Evolutionary conservation across 2,888 invertebrate species (phyloP), one percentile per base, ranked within the genome.

Genomic region (Parasteatoda lunata): DNA sequence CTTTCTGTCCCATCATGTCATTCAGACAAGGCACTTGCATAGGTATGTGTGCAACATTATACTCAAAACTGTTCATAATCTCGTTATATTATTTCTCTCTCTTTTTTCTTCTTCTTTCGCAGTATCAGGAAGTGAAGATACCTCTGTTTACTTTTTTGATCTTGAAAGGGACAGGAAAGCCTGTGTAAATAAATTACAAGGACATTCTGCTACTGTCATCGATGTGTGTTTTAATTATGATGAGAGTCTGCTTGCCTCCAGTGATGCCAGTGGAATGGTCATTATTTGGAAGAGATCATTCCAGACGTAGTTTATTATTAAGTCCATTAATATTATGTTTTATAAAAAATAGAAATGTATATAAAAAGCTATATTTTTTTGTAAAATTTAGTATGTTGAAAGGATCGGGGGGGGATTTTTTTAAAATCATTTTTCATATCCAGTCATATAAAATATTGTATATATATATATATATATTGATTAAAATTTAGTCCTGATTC

Each of bases 141-240:
- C 95, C 82, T 94, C 94, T 91, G 95, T 96, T 69, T 95, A 95
- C 92, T 95, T 96, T 92, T 93, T 95, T 81, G 95, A 96, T 91
- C 94, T 96, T 83, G 95, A 95, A 91, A 93, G 93, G 84, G 93
- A 93, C n/a, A 72, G 80, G 3, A 89, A 90, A 52, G 91, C 92
- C 0, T 93, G 94, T 90, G 93, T 94, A 13, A 94, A 94, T 91
- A 93, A 94, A 91, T 92, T 95, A 13, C 93, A 94, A 92, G 96
- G 96, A 7, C 97, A 97, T 92, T 95, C 96, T 2, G 94, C 95
- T n/a, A 95, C 96, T 0, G 96, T 96, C 78, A 92, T 96, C 45
- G 96, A 96, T 78, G 95, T 97, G 51, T 95, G 95, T 90, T 97
- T 97, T 92, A 97, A 96, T 92, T 96, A 96, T 92, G 96, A 97